Conservation (phyloP, 2,888 invertebrate species). For the Helobdella robusta region DNA sequence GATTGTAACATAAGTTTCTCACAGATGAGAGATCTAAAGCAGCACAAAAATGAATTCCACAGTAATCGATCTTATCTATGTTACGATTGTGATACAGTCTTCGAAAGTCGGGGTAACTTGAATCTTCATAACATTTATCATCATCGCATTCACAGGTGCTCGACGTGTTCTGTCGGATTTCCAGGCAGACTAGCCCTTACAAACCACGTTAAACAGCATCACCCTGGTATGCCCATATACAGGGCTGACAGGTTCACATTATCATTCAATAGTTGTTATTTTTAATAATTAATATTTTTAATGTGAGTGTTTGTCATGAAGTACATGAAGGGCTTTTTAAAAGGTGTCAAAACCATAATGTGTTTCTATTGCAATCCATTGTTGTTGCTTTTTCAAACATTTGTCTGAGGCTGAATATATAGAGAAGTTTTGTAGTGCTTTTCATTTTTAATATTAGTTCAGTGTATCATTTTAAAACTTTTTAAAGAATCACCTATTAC, state of each 20-base stretch:
- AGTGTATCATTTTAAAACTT: too few relatives aligned
- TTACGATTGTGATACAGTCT: constrained; percentile 16
- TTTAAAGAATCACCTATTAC: too few relatives aligned
- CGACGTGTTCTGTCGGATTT: constrained; percentile 12
- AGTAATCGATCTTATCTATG: not conserved
- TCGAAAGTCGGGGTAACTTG: not conserved
- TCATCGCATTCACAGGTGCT: constrained; percentile 19
- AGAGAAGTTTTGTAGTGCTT: not conserved
- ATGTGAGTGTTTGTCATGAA: too few relatives aligned
- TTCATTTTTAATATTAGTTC: not conserved
- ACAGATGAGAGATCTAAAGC: not conserved
- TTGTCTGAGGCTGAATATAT: not conserved
- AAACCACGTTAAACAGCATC: constrained; percentile 19
- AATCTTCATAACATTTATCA: constrained; percentile 21
- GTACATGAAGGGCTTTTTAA: too few relatives aligned
- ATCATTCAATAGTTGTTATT: not conserved
- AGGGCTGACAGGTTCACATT: constrained; percentile 15
- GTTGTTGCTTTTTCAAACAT: too few relatives aligned
- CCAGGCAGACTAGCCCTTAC: constrained; percentile 21
- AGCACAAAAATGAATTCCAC: constrained; percentile 6
- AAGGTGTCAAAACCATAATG: too few relatives aligned
- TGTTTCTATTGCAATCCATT: too few relatives aligned
- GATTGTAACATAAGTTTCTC: constrained; percentile 13
- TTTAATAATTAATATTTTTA: too few relatives aligned
- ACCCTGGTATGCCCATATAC: constrained; percentile 25